Evolutionary conservation across 2,113 vertebrate species (phyloP), one percentile per base, ranked within the genome.

Genomic region (Orycteropus afer): DNA sequence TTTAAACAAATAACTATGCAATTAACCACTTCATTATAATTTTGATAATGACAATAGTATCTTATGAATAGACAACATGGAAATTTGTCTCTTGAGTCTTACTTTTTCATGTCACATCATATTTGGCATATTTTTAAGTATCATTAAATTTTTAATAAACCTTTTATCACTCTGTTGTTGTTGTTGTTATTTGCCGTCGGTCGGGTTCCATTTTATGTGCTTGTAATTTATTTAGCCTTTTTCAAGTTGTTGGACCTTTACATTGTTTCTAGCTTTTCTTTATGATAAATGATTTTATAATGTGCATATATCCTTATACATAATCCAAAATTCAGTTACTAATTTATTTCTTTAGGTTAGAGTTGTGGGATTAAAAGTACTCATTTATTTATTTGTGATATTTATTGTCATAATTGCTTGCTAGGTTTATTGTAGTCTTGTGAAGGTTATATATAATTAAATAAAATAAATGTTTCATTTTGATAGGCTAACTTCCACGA

Each of bases 211-310:
- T 69, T 86, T 93, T 59, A 20, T 79, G 2, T 65, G 57, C 80
- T 76, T 93, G 20, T 78, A 63, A n/a, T 87, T 93, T 89, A 80
- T 34, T 83, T 59, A 79, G 71, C 55, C 37, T 45, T 92, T 89
- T 42, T 86, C 29, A n/a, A 71, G 32, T 18, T 59, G 49, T 79
- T 85, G 40, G 55, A 29, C 18, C 25, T 76, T 88, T 45, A 57
- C 13, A 7, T 81, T 86, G 23, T 55, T 84, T 57, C 40, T n/a
- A 59, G 29, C 76, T 93, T 89, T 84, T 67, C 40, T 84, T 59
- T 55, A 47, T 49, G 51, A 84, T 67, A 88, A 93, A 83, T 82
- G 61, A n/a, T 69, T 95, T 71, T 57, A 12, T 61, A 79, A 34
- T 88, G n/a, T n/a, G n/a, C n/a, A 29, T 67, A 51, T 29, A 40